These are phyloP conservation scores for Theristicus caerulescens DNA, from an alignment of 2,113 vertebrate species.

Conservation along the genomic window DNA sequence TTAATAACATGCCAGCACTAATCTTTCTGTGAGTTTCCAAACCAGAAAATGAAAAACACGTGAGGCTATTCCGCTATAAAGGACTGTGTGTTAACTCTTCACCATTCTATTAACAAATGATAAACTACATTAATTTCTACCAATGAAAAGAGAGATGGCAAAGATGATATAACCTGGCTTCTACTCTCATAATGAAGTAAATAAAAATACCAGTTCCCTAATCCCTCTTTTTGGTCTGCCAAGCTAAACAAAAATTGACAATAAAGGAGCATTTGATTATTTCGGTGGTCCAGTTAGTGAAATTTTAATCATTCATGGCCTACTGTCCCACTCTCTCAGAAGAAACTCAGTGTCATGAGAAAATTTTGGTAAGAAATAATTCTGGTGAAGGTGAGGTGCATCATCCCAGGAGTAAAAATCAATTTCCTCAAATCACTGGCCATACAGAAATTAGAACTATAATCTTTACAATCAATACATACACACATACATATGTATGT, in stretches of 20 bases:
- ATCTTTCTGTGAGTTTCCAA: background rate
- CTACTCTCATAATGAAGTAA: background rate
- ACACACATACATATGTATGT: background rate
- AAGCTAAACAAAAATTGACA: background rate
- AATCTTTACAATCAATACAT: background rate
- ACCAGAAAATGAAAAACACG: background rate
- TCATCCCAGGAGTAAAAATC: background rate
- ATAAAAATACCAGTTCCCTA: background rate
- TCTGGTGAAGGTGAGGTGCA: background rate
- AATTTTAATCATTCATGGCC: background rate
- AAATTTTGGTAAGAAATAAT: background rate
- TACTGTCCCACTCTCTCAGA: background rate
- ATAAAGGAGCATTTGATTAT: background rate
- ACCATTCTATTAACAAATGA: background rate
- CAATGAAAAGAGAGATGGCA: background rate
- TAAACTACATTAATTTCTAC: background rate
- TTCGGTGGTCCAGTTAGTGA: background rate
- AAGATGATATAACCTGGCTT: background rate
- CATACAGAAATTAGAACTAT: background rate
- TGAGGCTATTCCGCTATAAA: background rate
- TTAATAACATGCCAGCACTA: background rate
- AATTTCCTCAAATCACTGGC: background rate
- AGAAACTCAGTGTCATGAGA: background rate
- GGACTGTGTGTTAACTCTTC: background rate
- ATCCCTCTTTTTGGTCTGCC: background rate